Evolutionary conservation across 1,140 invertebrate genomes (phyloP), one percentile per base, ranked within the genome.

Genomic region (Choristoneura fumiferana): DNA sequence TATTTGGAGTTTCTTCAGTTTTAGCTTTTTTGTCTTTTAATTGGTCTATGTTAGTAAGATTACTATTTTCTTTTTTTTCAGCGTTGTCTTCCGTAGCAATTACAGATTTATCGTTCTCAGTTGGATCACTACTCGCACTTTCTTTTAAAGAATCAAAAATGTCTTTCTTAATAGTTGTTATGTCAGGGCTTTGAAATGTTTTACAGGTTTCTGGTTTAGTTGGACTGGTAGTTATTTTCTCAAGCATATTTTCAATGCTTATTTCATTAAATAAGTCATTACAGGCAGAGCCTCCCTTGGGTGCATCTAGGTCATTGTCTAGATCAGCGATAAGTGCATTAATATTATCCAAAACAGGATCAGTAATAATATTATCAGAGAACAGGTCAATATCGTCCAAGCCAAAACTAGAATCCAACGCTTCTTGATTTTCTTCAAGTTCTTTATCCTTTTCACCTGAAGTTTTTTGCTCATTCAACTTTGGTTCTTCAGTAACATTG

Each of bases 271-370:
- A 55, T 4, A 55, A 14, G 36, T 38, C 34, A 36, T 56, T 56
- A 22, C 17, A 13, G 4, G 4, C 17, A 9, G 12, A 34, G 2
- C 6, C 63, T 53, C 36, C 69, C 65, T 78, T 86, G 17, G 71
- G 56, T 29, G 68, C 55, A 59, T 78, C 73, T 55, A 88, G 60
- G 45, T 89, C 84, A 54, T 84, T 62, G 60, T 87, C 81, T 38
- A 87, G 63, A 58, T 84, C 77, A 13, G 81, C 86, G 60, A 89
- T 86, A 8, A 87, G 64, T 29, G 67, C 74, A 68, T 84, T 86
- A 18, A 87, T 86, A 63, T 83, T 85, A 58, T 83, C 82, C 56
- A 88, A 64, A 13, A 79, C 82, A 37, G 76, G 74, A 65, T 79
- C 78, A 15, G 72, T 70, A 10, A 52, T 60, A 53, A 81, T 61